phyloP scores from a whole-genome alignment of 1,140 invertebrate genomes.

The Saccostrea echinata region DNA sequence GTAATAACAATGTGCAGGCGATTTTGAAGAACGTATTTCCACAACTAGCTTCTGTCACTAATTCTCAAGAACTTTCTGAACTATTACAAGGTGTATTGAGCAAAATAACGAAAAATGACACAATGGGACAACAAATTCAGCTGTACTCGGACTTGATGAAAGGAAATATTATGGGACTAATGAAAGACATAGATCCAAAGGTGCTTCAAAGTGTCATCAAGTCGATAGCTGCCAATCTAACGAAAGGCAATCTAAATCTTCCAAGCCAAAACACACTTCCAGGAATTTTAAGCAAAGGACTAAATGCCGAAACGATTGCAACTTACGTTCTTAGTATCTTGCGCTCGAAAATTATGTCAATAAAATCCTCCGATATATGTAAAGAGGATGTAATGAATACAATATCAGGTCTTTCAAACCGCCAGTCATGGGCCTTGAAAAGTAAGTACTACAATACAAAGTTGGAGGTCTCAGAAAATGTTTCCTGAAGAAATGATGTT shows the following conservation, averaged over 20 bases:
- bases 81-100: neutral
- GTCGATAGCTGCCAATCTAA: neutral
- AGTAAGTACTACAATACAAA: neutral
- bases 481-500: no score
- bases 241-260: neutral
- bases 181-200: neutral
- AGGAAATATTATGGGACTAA: neutral
- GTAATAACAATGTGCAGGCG: neutral
- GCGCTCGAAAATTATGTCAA: neutral
- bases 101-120: neutral
- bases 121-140: neutral
- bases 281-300: neutral
- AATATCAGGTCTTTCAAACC: neutral
- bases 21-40: neutral
- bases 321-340: neutral
- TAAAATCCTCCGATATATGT: neutral
- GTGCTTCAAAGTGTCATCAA: neutral
- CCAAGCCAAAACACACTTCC: neutral
- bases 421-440: neutral
- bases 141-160: slow-evolving; percentile 1
- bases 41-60: neutral
- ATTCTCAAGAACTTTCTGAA: neutral
- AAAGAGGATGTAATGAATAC: neutral
- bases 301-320: neutral
- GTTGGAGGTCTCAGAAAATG: neutral